Percentiles rank a stretch among this genome's conserved stretches.
phyloP scores from a whole-genome alignment of 2,888 invertebrate genomes.

The Tribolium freemani region DNA sequence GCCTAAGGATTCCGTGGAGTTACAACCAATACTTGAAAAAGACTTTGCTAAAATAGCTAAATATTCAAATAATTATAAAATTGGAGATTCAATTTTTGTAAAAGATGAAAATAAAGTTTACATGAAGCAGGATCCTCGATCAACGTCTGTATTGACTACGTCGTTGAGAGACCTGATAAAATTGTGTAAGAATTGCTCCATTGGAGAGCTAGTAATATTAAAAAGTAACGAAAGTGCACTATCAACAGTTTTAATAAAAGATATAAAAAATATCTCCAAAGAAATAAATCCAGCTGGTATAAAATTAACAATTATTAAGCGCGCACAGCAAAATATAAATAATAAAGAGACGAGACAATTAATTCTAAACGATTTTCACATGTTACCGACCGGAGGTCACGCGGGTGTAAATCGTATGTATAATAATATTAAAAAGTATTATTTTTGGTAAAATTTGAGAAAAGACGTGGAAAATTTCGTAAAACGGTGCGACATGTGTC shows the following conservation, averaged over 20 bases:
- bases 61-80: not conserved
- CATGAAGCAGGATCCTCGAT: too few species aligned
- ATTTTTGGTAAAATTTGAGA: not conserved
- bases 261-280: not conserved
- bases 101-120: too few species aligned
- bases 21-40: not conserved
- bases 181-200: not conserved
- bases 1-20: not conserved
- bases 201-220: not conserved
- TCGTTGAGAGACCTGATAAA: slow-evolving; percentile 1
- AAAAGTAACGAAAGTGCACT: not conserved
- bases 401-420: not conserved
- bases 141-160: not conserved
- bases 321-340: not conserved
- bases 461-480: slow-evolving; percentile 1
- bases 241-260: too few species aligned
- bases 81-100: not conserved
- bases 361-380: not conserved
- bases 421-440: not conserved
- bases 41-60: not conserved
- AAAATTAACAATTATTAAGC: not conserved
- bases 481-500: not conserved
- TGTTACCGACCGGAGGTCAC: not conserved
- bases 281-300: slow-evolving; percentile 3
- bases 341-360: not conserved